These are phyloP conservation scores for Catalaphyllia jardinei DNA, from an alignment of 64 coral and sea anemone genomes.

Conservation along the genomic window DNA sequence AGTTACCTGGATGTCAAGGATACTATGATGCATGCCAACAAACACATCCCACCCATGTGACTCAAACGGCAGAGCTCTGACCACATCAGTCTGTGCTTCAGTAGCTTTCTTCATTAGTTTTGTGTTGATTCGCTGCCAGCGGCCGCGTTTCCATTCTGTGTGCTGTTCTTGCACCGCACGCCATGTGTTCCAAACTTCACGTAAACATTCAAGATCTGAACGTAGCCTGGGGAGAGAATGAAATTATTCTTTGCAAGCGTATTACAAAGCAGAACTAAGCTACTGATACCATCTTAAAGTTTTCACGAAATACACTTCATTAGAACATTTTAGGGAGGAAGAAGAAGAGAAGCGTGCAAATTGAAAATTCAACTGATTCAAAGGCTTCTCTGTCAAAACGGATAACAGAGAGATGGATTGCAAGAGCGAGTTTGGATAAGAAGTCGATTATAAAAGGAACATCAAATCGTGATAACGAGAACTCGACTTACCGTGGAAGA, in stretches of 20 bases:
- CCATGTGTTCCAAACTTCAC: conserved; percentile 88
- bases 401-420: too few relatives aligned
- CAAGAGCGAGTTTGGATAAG: background rate
- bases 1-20: conserved; percentile 79
- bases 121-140: conserved; percentile 95
- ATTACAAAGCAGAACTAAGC: too few relatives aligned
- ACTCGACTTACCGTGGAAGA: conserved; percentile 84
- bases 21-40: conserved; percentile 87
- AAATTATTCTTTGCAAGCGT: background rate
- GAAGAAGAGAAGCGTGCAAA: too few relatives aligned
- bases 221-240: conserved; percentile 50
- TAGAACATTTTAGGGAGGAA: too few relatives aligned
- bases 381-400: too few relatives aligned
- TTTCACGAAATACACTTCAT: too few relatives aligned
- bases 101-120: conserved; percentile 85
- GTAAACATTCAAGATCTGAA: conserved; percentile 85
- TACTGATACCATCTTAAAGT: too few relatives aligned
- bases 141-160: conserved; percentile 88
- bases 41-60: conserved; percentile 84
- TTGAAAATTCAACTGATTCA: too few relatives aligned
- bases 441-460: background rate
- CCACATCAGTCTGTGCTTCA: conserved; percentile 82
- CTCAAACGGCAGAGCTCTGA: conserved; percentile 67
- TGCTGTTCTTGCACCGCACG: conserved; percentile 87
- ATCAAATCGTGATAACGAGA: background rate